Evolutionary conservation across 2,888 invertebrate genomes (phyloP), one percentile per base, ranked within the genome.

Genomic region (Caenorhabditis wallacei): DNA sequence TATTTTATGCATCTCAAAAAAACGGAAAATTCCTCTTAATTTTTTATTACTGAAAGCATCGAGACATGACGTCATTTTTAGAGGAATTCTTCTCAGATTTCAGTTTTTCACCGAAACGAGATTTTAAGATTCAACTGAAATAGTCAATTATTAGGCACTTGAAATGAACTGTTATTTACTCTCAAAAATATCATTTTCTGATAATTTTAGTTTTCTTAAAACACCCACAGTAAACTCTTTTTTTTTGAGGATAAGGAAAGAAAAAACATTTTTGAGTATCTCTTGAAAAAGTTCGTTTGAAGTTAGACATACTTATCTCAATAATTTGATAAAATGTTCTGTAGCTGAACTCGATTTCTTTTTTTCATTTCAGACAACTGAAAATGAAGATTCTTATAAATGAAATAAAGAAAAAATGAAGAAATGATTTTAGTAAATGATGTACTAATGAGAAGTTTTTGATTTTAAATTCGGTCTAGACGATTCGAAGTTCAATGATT

Each of bases 291-390:
- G 24, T 24, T 24, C 5, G 22, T 53, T 53, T 11, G 40, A 8
- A 10, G 46, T 26, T 48, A 64, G 64, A 64, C 64, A 48, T 64
- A 64, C 64, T 64, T 46, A 3, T 40, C 43, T 1, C 11, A 43
- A 51, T 64, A 64, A 64, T 64, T 51, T 18, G 10, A 64, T 64
- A 13, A 63, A 48, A 64, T 51, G 48, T 64, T 64, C 64, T 63
- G 61, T 63, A 63, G 59, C 7, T 43, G 61, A n/a, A 63, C 46
- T 46, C 11, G 16, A 37, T 5, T 30, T 5, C 30, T 30, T 30
- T 3, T 30, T 30, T 30, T n/a, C n/a, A n/a, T n/a, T n/a, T 5
- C 18, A 56, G 35, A 57, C 3, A 20, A 16, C 8, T n/a, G n/a
- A 61, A 61, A 40, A 24, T 7, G 4, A 35, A 35, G 5, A 35